Conservation (phyloP, 2,797 vertebrate genomes). For the Pseudocheirus occidentalis region DNA sequence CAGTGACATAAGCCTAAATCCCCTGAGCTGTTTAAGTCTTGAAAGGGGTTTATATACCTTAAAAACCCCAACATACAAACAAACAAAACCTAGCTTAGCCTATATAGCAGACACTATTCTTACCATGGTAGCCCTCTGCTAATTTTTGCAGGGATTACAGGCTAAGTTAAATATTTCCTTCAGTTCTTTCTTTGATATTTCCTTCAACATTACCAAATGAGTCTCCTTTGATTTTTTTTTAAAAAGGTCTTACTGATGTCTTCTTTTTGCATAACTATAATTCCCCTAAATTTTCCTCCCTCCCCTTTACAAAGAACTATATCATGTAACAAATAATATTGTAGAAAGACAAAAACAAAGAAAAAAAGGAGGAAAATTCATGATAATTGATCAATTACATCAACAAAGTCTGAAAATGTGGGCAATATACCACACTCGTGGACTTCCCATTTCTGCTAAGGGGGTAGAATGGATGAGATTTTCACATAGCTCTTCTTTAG, state of each 20-base stretch:
- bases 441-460: neutral
- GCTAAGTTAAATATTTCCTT: neutral
- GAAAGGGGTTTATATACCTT: neutral
- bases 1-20: neutral
- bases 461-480: neutral
- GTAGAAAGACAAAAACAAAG: neutral
- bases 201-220: neutral
- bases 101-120: neutral
- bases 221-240: neutral
- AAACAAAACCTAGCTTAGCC: neutral
- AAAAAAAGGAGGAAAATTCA: neutral
- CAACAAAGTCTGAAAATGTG: neutral
- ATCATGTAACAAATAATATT: neutral
- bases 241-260: neutral
- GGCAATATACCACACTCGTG: neutral
- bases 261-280: neutral
- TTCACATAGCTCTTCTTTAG: neutral
- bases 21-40: neutral
- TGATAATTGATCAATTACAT: neutral
- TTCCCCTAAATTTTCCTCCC: neutral
- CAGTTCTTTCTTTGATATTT: neutral
- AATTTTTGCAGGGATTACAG: neutral
- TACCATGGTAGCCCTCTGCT: neutral
- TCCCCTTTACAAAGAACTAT: neutral
- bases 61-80: neutral